These are phyloP conservation scores for Heliothis subflexa DNA, from an alignment of 1,140 invertebrate species.

Conservation along the genomic window DNA sequence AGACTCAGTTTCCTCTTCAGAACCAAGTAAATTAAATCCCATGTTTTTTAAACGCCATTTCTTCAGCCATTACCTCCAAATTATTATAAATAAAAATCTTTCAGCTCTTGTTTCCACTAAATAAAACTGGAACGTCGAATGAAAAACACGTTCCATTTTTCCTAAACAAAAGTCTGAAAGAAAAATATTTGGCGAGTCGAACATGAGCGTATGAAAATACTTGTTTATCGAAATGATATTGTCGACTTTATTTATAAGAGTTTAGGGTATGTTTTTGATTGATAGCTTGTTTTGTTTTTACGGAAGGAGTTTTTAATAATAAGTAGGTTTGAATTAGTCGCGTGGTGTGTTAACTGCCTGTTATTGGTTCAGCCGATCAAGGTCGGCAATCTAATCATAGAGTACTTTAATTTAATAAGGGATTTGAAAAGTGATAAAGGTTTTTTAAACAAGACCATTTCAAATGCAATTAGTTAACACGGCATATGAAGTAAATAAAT, in stretches of 20 bases:
- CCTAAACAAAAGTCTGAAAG: slow-evolving; percentile 43
- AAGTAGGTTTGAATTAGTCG: slow-evolving; percentile 32
- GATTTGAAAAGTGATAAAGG: not conserved
- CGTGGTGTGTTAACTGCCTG: not conserved
- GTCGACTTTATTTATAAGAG: not conserved
- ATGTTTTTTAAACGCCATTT: slow-evolving; percentile 29
- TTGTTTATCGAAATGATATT: not conserved
- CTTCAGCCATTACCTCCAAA: not conserved
- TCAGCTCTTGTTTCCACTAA: slow-evolving; percentile 42
- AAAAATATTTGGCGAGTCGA: slow-evolving; percentile 57
- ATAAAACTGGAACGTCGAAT: slow-evolving; percentile 47
- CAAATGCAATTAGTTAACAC: not conserved
- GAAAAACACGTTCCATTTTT: slow-evolving; percentile 53
- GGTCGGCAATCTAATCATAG: slow-evolving; percentile 2
- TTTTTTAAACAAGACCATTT: slow-evolving; percentile 2
- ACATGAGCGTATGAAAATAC: slow-evolving; percentile 33
- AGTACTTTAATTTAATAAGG: not conserved
- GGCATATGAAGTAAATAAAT: not conserved
- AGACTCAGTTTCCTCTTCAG: not conserved
- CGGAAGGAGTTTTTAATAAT: slow-evolving; percentile 33
- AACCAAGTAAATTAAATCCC: slow-evolving; percentile 19
- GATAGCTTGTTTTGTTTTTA: slow-evolving; percentile 15
- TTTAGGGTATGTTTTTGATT: slow-evolving; percentile 4
- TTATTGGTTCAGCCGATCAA: slow-evolving; percentile 29
- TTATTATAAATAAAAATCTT: slow-evolving; percentile 44